Base-by-base conservation (phyloP, 2,113 vertebrate genomes). In the Polypterus bichir region DNA sequence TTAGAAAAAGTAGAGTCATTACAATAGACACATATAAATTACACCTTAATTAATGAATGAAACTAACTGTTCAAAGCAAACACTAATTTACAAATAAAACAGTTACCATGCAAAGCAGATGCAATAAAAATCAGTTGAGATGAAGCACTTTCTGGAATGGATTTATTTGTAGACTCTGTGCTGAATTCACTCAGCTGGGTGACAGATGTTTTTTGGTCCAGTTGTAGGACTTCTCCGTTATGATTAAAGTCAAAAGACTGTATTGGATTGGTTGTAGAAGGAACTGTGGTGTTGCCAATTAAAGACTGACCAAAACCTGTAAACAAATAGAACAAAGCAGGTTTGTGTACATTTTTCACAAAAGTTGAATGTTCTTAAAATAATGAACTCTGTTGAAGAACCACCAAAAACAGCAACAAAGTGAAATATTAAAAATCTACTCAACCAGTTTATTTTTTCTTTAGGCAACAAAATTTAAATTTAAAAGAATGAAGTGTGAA, bases 71-170 rank as follows among this genome's bases (percentile, higher is more conserved):
- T 54, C 45, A 3, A 62, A 54, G 11, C 44, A 9, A 47, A 47
- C 53, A 47, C 53, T 3, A 44, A 54, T 10, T 54, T 3, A 54
- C 11, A 47, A 6, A 57, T 11, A 56, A 6, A 54, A 49, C 55
- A 46, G 65, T 77, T 86, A 92, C 92, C 92, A 59, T 88, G 86
- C 7, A 90, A 81, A 10, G 89, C 86, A 61, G 87, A 86, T 3
- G 88, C 87, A 67, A 89, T 91, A 5, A 85, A 78, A 65, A 81
- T 90, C 79, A 89, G 86, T 69, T 86, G 77, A 72, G 82, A 5
- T 0, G 80, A 74, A 0, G 74, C 62, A 44, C 73, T 85, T 56
- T 85, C 73, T 66, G 81, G 82, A 68, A 76, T 74, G 65, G 70
- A 62, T 57, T 68, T 75, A 65, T 49, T 61, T 9, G 67, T 73